Evolutionary conservation across 2,113 vertebrate species (phyloP), one percentile per base, ranked within the genome.

Genomic region (Pyrgilauda ruficollis): DNA sequence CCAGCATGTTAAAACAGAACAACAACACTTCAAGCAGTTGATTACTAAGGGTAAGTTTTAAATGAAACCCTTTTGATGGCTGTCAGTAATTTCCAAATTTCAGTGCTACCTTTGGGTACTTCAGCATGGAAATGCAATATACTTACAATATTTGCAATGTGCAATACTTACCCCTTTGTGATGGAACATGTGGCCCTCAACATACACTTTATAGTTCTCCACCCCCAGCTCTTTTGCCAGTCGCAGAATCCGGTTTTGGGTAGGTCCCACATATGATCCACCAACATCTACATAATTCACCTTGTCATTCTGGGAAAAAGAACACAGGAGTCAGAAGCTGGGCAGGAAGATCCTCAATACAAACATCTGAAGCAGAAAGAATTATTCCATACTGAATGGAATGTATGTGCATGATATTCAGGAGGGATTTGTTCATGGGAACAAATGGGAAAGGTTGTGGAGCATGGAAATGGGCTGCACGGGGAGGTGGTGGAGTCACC

Each of bases 211-310:
- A 22, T 98, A 98, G 15, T 96, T 98, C 87, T 98, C 89, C 90
- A 98, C 63, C 39, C 98, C 98, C 84, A 98, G 93, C 66, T 98
- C 98, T 55, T 98, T 98, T 26, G 98, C 97, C 46, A 98, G 90
- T 4, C 98, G 97, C 30, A 98, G 96, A 86, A 98, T 98, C n/a
- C 98, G 92, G 92, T 98, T 98, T 83, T 98, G 98, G 12, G 98
- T 98, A 4, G 98, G 98, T 89, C 98, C 98, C 47, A 98, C 96
- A 46, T 98, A 98, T 0, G 98, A 67, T 81, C 98, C 98, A 14
- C 98, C 98, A 93, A 98, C 98, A 94, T 98, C 98, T 3, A 98
- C 98, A 1, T 98, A 98, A 52, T 95, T 37, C 59, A 98, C 98
- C 30, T 98, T 78, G 11, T 93, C 83, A 4, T 98, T 98, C 98